A percentile compares a stretch with the other conserved stretches of the same genome.
These are phyloP conservation scores for Ochropleura leucogaster DNA, from an alignment of 2,888 invertebrate genomes.

Conservation along the genomic window DNA sequence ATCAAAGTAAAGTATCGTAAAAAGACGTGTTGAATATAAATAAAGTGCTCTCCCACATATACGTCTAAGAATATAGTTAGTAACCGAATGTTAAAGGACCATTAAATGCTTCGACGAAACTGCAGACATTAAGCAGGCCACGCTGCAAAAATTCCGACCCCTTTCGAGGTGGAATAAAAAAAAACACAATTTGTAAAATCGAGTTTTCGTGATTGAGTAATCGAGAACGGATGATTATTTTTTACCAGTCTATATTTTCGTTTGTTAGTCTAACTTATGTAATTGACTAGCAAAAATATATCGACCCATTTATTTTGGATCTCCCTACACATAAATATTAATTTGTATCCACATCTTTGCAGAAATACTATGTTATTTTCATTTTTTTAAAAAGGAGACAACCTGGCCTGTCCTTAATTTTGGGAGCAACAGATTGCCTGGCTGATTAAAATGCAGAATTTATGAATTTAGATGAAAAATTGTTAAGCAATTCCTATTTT, in stretches of 20 bases:
- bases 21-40: not conserved
- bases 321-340: not conserved
- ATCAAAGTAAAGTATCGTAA: not conserved
- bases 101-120: too few relatives aligned
- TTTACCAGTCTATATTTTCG: not conserved
- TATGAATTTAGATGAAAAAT: conserved; percentile 26
- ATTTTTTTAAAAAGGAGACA: not conserved
- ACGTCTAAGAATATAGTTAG: not conserved
- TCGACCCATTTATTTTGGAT: not conserved
- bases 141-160: too few relatives aligned
- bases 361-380: conserved; percentile 5
- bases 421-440: conserved; percentile 2
- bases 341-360: conserved; percentile 4
- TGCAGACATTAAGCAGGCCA: too few relatives aligned
- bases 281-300: not conserved
- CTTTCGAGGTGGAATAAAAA: too few relatives aligned
- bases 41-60: not conserved
- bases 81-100: too few relatives aligned
- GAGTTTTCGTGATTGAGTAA: too few relatives aligned
- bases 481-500: conserved; percentile 5
- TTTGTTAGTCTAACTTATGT: not conserved
- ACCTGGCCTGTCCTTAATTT: conserved; percentile 24
- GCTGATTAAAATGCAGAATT: conserved; percentile 26
- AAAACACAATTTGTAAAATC: too few relatives aligned
- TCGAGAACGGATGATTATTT: not conserved